A percentile compares a stretch with the other conserved stretches of the same genome.
Evolutionary conservation across 2,888 invertebrate species (phyloP).

Genomic region (Mongoloraphidia duomilia): DNA sequence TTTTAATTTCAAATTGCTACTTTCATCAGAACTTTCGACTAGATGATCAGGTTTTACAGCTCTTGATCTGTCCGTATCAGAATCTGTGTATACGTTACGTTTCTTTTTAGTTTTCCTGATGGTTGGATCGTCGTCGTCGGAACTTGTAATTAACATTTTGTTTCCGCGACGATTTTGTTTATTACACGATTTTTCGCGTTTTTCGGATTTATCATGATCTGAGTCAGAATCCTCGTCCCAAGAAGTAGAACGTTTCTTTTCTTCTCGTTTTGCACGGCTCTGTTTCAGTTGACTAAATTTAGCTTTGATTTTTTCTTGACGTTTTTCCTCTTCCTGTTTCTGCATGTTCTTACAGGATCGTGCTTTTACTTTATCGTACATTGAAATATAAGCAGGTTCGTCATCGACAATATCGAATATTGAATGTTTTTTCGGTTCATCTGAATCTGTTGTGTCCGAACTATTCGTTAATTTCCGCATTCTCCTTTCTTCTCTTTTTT

Average conservation of each 20-base stretch:
- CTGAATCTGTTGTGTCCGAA: constrained; percentile 58
- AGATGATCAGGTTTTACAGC: constrained; percentile 34
- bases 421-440: constrained; percentile 77
- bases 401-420: constrained; percentile 84
- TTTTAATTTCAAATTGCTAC: constrained; percentile 31
- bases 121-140: constrained; percentile 25
- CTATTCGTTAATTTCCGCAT: constrained; percentile 34
- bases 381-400: constrained; percentile 83
- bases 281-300: constrained; percentile 81
- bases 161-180: constrained; percentile 22
- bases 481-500: constrained; percentile 21
- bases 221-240: constrained; percentile 80
- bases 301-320: constrained; percentile 73
- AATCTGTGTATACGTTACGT: constrained; percentile 38
- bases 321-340: constrained; percentile 78
- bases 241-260: constrained; percentile 76
- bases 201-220: constrained; percentile 26
- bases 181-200: constrained; percentile 21
- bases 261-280: constrained; percentile 72
- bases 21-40: constrained; percentile 32
- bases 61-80: constrained; percentile 30
- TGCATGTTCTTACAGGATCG: constrained; percentile 88
- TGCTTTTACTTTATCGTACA: constrained; percentile 96
- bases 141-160: constrained; percentile 27
- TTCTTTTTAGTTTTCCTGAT: constrained; percentile 20